A percentile compares a stretch with the other conserved stretches of the same genome.
These are phyloP conservation scores for Gastrophysa polygoni DNA, from an alignment of 2,888 invertebrate species.

Conservation along the genomic window DNA sequence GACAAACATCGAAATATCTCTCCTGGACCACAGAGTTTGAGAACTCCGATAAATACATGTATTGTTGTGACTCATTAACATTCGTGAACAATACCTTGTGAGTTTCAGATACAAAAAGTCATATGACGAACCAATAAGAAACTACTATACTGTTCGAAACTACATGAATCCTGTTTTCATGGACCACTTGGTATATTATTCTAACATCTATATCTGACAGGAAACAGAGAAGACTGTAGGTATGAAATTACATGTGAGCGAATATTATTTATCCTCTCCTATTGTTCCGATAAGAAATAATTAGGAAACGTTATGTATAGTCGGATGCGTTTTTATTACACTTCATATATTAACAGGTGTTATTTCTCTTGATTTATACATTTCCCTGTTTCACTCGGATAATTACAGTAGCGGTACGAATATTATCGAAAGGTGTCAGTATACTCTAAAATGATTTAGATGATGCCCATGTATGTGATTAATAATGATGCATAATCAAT, in stretches of 20 bases:
- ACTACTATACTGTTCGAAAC: too few relatives aligned
- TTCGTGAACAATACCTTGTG: too few relatives aligned
- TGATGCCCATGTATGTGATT: not conserved
- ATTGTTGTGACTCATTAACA: too few relatives aligned
- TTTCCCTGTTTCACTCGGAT: conserved; percentile 21
- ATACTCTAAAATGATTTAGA: not conserved
- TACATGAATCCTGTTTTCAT: too few relatives aligned
- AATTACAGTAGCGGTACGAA: conserved; percentile 9
- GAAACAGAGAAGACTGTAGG: conserved; percentile 35
- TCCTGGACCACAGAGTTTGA: too few relatives aligned
- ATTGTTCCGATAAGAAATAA: conserved; percentile 39
- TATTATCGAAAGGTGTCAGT: not conserved
- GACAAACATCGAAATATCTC: too few relatives aligned
- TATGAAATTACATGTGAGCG: conserved; percentile 44
- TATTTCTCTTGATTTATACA: conserved; percentile 37
- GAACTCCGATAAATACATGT: too few relatives aligned
- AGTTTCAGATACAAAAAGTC: too few relatives aligned
- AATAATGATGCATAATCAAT: not conserved
- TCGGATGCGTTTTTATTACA: conserved; percentile 37
- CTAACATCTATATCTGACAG: too few relatives aligned
- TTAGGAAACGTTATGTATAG: conserved; percentile 40
- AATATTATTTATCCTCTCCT: conserved; percentile 39
- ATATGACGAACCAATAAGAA: too few relatives aligned
- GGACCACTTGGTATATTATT: too few relatives aligned
- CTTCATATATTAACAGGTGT: conserved; percentile 36